Conservation (phyloP, 2,888 invertebrate genomes). For the Stenodera caucasica region DNA sequence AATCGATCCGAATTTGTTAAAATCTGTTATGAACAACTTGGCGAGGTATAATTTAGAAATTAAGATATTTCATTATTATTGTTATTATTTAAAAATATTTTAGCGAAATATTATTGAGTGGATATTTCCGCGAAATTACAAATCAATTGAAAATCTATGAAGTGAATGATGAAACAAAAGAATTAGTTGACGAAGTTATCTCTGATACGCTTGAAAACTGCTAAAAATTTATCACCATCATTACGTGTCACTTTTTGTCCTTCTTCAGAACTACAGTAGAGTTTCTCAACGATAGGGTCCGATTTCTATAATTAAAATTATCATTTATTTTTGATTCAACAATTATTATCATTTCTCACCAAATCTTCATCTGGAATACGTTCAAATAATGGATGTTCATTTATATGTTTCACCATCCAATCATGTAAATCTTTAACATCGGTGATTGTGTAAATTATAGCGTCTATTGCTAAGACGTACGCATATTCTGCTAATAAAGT, state of each 20-base stretch:
- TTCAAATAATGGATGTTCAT: slow-evolving; percentile 87
- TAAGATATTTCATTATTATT: slow-evolving; percentile 7
- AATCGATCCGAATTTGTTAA: slow-evolving; percentile 31
- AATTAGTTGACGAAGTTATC: slow-evolving; percentile 48
- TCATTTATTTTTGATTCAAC: slow-evolving; percentile 13
- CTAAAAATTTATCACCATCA: slow-evolving; percentile 89
- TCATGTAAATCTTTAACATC: slow-evolving; percentile 96
- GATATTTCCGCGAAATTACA: slow-evolving; percentile 37
- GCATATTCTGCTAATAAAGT: slow-evolving; percentile 96
- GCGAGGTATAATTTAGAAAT: slow-evolving; percentile 47
- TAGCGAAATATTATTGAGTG: slow-evolving; percentile 52
- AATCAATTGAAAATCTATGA: background rate
- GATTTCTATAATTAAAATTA: slow-evolving; percentile 60
- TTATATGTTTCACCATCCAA: slow-evolving; percentile 95
- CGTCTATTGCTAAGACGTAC: slow-evolving; percentile 83
- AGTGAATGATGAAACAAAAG: slow-evolving; percentile 19
- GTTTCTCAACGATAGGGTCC: slow-evolving; percentile 86
- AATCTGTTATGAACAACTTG: slow-evolving; percentile 45
- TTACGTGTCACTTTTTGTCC: slow-evolving; percentile 97
- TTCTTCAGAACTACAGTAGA: slow-evolving; percentile 94
- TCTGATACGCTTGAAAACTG: slow-evolving; percentile 76
- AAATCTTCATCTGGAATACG: slow-evolving; percentile 72
- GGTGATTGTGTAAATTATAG: slow-evolving; percentile 92
- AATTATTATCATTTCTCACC: slow-evolving; percentile 58
- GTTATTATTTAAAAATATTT: slow-evolving; percentile 26